A percentile compares a stretch with the other conserved stretches of the same genome.
Conservation (phyloP, 2,888 invertebrate genomes). For the Meghimatium bilineatum region DNA sequence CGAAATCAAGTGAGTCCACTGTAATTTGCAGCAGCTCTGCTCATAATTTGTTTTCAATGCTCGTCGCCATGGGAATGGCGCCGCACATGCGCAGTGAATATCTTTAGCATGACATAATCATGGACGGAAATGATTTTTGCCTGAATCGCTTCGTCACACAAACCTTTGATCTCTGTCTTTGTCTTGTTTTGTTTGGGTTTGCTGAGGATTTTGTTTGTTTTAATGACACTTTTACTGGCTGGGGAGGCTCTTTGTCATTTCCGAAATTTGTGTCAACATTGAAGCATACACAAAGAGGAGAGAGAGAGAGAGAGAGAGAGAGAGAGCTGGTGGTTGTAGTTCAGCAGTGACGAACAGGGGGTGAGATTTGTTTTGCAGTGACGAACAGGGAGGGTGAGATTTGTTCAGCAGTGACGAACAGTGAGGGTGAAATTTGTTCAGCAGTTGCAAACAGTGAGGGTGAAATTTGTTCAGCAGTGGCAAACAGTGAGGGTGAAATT, state of each 20-base stretch:
- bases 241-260: background rate
- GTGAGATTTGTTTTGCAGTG: too few relatives aligned
- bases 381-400: too few relatives aligned
- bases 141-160: background rate
- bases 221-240: background rate
- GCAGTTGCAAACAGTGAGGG: too few relatives aligned
- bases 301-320: too few relatives aligned
- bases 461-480: too few relatives aligned
- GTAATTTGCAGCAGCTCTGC: conserved; percentile 7
- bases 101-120: conserved; percentile 4
- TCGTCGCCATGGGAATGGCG: conserved; percentile 7
- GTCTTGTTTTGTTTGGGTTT: background rate
- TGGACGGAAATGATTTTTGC: background rate
- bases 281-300: background rate
- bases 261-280: background rate
- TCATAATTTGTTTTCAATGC: conserved; percentile 27
- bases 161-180: background rate
- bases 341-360: too few relatives aligned
- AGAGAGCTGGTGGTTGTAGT: too few relatives aligned
- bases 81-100: conserved; percentile 20
- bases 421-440: too few relatives aligned
- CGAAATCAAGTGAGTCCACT: background rate
- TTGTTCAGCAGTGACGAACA: too few relatives aligned
- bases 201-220: conserved; percentile 1
- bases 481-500: too few relatives aligned